phyloP scores from a whole-genome alignment of 2,888 invertebrate genomes.

The Andrena dorsata region DNA sequence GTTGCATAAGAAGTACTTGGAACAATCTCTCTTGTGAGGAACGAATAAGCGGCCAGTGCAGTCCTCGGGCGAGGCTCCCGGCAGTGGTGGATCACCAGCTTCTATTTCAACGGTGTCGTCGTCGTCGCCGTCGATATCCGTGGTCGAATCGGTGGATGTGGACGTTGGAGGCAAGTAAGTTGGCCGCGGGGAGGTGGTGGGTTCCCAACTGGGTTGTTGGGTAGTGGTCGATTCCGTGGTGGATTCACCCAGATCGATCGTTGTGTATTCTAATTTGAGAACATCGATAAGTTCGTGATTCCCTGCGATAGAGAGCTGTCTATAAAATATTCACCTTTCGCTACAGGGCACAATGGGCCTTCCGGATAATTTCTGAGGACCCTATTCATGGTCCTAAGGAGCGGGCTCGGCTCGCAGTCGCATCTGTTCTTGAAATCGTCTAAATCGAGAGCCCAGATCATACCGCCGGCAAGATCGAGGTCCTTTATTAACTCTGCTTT shows the following conservation, averaged over 20 bases:
- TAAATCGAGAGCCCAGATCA: constrained; percentile 96
- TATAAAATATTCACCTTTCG: constrained; percentile 69
- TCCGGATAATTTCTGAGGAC: constrained; percentile 90
- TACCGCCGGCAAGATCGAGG: constrained; percentile 93
- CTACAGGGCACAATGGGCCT: constrained; percentile 88
- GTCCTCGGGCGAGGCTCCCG: constrained; percentile 80
- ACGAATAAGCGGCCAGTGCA: constrained; percentile 88
- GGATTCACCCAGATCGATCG: constrained; percentile 42
- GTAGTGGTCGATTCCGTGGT: constrained; percentile 33
- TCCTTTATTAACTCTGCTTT: constrained; percentile 93
- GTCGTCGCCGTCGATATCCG: constrained; percentile 75
- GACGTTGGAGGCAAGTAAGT: constrained; percentile 63
- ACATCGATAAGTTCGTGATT: neutral
- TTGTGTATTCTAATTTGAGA: constrained; percentile 21
- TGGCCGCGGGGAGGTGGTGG: constrained; percentile 58
- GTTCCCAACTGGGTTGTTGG: constrained; percentile 40
- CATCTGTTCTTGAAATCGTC: constrained; percentile 94
- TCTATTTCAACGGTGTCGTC: constrained; percentile 74
- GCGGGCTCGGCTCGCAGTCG: constrained; percentile 92
- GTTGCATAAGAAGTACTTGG: constrained; percentile 93
- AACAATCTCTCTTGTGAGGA: constrained; percentile 89
- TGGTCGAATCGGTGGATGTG: constrained; percentile 45
- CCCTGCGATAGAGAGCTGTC: neutral
- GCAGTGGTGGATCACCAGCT: constrained; percentile 68
- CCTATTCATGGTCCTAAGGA: constrained; percentile 92